phyloP scores from a whole-genome alignment of 2,888 invertebrate species.

The Ceramica pisi region DNA sequence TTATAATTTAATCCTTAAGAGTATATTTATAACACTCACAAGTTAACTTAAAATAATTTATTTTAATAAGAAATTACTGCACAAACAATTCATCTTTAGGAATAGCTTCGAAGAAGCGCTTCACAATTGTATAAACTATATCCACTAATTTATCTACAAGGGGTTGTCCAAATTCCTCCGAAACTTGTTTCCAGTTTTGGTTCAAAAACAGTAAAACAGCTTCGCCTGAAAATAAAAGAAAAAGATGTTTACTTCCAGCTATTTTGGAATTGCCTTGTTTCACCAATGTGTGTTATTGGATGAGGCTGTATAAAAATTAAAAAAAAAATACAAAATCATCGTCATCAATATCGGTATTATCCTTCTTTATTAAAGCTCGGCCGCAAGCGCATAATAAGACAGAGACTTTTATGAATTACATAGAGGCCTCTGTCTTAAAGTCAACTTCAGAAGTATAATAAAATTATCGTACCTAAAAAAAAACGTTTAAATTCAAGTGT shows the following conservation, averaged over 20 bases:
- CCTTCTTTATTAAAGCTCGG: too few species aligned
- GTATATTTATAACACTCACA: not conserved
- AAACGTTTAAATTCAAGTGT: too few species aligned
- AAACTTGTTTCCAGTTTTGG: slow-evolving; percentile 79
- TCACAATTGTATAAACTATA: slow-evolving; percentile 65
- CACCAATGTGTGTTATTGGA: not conserved
- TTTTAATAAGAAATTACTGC: slow-evolving; percentile 20
- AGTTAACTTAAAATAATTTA: slow-evolving; percentile 2
- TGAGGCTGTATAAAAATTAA: not conserved
- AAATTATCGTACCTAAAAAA: too few species aligned
- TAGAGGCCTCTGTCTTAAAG: too few species aligned
- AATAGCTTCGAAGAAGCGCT: slow-evolving; percentile 75
- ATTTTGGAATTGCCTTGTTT: not conserved
- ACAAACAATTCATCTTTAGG: slow-evolving; percentile 80
- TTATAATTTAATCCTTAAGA: not conserved
- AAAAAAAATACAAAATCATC: too few species aligned
- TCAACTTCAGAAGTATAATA: too few species aligned
- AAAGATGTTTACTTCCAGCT: not conserved
- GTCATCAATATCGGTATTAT: too few species aligned
- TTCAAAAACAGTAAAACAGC: slow-evolving; percentile 81
- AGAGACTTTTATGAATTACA: too few species aligned
- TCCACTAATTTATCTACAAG: slow-evolving; percentile 73
- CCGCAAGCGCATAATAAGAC: too few species aligned
- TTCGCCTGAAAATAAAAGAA: slow-evolving; percentile 74
- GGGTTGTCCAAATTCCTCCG: slow-evolving; percentile 81